Conservation (phyloP, 2,888 invertebrate species). For the Sminthurinus aureus region DNA sequence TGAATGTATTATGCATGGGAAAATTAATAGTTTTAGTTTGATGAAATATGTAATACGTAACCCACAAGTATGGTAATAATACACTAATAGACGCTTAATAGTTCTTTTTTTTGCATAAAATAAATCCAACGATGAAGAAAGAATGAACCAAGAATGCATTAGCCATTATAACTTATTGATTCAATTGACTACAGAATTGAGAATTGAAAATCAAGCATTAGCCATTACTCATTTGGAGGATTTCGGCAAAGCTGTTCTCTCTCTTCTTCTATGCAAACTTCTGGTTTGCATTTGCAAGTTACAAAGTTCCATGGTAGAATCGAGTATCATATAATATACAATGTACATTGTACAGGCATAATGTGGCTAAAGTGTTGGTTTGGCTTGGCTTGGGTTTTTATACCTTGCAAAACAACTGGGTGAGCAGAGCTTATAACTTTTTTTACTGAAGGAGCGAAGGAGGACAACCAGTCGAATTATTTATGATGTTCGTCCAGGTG, state of each 20-base stretch:
- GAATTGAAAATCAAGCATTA: not conserved
- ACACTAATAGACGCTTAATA: too few species aligned
- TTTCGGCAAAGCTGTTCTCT: slow-evolving; percentile 15
- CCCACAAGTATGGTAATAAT: too few species aligned
- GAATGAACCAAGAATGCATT: not conserved
- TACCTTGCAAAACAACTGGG: not conserved
- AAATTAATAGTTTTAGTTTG: too few species aligned
- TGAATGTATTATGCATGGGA: not conserved
- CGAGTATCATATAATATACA: not conserved
- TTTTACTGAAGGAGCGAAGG: not conserved
- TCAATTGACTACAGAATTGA: not conserved
- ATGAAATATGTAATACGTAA: too few species aligned
- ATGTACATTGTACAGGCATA: not conserved
- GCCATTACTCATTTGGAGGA: not conserved
- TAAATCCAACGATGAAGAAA: too few species aligned
- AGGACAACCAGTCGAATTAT: slow-evolving; percentile 27
- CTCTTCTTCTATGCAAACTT: not conserved
- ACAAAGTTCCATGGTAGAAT: not conserved
- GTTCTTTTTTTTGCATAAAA: too few species aligned
- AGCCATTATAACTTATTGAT: slow-evolving; percentile 11
- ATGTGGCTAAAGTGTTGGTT: not conserved
- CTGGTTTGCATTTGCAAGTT: not conserved
- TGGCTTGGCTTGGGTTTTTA: not conserved
- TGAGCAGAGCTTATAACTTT: not conserved
- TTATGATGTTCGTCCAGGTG: slow-evolving; percentile 37